phyloP scores from a whole-genome alignment of 2,113 vertebrate species.

The Leuciscus idus region DNA sequence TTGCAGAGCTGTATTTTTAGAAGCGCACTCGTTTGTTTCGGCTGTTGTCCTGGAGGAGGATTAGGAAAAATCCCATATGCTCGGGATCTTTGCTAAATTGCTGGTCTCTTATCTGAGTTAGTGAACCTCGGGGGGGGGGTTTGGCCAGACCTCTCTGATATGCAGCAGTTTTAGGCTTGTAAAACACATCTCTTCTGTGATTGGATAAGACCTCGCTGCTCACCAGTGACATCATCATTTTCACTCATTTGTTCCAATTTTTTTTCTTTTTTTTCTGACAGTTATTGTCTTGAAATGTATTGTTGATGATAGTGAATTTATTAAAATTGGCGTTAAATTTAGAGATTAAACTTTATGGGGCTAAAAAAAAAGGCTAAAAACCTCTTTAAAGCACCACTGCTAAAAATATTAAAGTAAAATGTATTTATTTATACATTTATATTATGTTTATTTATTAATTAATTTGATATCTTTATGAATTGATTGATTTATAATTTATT shows the following conservation, averaged over 20 bases:
- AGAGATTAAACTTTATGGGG: no score
- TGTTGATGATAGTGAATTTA: background rate
- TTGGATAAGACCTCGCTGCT: background rate
- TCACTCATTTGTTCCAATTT: background rate
- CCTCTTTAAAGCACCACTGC: no score
- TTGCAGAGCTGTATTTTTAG: slow-evolving; percentile 4
- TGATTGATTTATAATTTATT: no score
- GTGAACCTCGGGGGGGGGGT: background rate
- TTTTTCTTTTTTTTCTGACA: background rate
- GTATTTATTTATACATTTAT: no score
- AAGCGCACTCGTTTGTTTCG: background rate
- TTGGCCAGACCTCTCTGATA: slow-evolving; percentile 1
- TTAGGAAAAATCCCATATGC: slow-evolving; percentile 6
- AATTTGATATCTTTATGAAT: no score
- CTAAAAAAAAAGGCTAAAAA: no score
- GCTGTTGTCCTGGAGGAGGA: background rate
- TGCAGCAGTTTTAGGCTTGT: background rate
- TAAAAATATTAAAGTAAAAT: no score
- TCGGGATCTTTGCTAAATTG: background rate
- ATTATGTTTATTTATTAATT: no score
- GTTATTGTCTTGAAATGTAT: background rate
- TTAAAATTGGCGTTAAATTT: no score
- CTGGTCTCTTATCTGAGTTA: slow-evolving; percentile 11
- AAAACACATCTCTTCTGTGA: background rate
- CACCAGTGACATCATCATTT: background rate